These are phyloP conservation scores for Bimastos eiseni DNA, from an alignment of 2,888 invertebrate species.

Conservation along the genomic window DNA sequence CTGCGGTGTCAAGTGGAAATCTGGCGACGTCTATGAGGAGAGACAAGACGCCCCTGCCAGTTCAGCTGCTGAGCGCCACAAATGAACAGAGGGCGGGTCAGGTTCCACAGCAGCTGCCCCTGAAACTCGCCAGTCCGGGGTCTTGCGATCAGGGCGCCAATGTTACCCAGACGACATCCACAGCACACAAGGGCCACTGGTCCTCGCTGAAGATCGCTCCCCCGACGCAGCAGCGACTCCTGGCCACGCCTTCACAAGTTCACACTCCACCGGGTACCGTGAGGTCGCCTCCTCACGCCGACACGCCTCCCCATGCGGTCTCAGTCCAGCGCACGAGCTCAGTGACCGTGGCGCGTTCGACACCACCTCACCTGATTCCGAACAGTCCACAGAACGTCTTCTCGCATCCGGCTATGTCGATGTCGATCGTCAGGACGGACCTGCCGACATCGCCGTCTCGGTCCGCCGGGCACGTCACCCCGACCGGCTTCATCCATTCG, in stretches of 20 bases:
- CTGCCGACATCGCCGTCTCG: not conserved
- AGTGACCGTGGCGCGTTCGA: not conserved
- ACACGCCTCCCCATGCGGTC: not conserved
- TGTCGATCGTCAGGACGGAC: not conserved
- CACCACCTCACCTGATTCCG: not conserved
- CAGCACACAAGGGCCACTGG: not conserved
- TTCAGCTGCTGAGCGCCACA: constrained; percentile 77
- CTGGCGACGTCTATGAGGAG: not conserved
- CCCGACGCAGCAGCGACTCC: constrained; percentile 22
- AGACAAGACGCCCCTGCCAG: constrained; percentile 65
- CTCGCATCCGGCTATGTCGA: not conserved
- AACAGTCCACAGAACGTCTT: constrained; percentile 17
- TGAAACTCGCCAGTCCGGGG: constrained; percentile 69
- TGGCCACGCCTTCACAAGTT: constrained; percentile 17
- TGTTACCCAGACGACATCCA: not conserved
- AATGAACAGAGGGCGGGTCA: constrained; percentile 76
- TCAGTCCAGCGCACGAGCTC: not conserved
- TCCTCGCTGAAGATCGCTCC: not conserved
- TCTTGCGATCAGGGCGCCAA: not conserved
- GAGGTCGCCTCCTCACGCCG: not conserved
- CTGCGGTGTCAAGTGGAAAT: constrained; percentile 13
- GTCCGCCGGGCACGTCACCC: not conserved
- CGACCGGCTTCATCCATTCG: constrained; percentile 1
- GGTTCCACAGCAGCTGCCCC: constrained; percentile 85
- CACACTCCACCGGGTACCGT: not conserved